phyloP scores from a whole-genome alignment of 2,888 invertebrate species.

The Conistra vaccinii region DNA sequence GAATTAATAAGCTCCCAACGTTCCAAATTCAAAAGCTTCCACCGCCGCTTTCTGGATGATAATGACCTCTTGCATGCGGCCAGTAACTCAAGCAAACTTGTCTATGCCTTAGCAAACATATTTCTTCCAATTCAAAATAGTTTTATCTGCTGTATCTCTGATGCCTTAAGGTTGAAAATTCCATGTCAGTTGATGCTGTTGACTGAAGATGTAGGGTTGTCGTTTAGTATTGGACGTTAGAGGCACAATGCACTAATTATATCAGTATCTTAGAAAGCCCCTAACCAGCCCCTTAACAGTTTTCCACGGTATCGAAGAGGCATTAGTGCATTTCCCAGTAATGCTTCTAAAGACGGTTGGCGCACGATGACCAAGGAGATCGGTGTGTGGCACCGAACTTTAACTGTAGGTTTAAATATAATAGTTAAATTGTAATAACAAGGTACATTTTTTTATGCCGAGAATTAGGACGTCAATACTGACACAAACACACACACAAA shows the following conservation, averaged over 20 bases:
- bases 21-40: conserved; percentile 81
- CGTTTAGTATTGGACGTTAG: conserved; percentile 80
- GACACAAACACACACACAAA: too few relatives aligned
- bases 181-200: conserved; percentile 33
- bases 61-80: conserved; percentile 83
- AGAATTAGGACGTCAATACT: neutral
- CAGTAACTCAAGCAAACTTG: conserved; percentile 86
- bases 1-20: conserved; percentile 80
- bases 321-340: conserved; percentile 90
- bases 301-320: conserved; percentile 88
- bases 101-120: conserved; percentile 71
- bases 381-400: conserved; percentile 68
- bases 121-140: conserved; percentile 14
- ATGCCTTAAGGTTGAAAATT: conserved; percentile 65
- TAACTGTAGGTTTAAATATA: conserved; percentile 36
- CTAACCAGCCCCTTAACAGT: conserved; percentile 90
- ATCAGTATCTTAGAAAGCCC: conserved; percentile 90
- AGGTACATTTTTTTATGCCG: neutral
- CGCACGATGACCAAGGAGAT: conserved; percentile 85
- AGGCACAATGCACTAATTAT: conserved; percentile 89
- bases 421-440: neutral
- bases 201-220: conserved; percentile 58
- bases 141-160: conserved; percentile 38
- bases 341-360: conserved; percentile 88
- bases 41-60: conserved; percentile 81